phyloP scores from a whole-genome alignment of 2,888 invertebrate species.

The Monochamus alternatus region DNA sequence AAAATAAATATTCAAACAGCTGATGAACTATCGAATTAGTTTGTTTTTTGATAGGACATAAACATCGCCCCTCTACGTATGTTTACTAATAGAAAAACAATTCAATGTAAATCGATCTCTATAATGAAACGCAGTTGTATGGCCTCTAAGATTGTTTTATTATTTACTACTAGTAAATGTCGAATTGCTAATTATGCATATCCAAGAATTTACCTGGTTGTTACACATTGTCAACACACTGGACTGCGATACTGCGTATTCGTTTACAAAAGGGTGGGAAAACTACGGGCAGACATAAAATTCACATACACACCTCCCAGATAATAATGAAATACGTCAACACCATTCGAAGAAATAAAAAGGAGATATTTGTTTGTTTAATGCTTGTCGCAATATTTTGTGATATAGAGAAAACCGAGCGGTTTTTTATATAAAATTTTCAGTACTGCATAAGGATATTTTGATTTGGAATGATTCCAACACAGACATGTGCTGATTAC shows the following conservation, averaged over 20 bases:
- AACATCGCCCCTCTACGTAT: too few relatives aligned
- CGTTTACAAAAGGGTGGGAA: background rate
- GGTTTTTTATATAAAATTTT: background rate
- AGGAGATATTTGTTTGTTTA: conserved; percentile 5
- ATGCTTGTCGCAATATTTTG: background rate
- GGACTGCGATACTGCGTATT: too few relatives aligned
- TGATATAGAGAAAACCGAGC: background rate
- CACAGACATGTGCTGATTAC: background rate
- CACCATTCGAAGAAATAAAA: background rate
- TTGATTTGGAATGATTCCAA: background rate
- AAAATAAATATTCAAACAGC: too few relatives aligned
- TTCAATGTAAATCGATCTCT: too few relatives aligned
- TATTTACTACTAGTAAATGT: background rate
- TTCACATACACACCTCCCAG: background rate
- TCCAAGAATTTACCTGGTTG: background rate
- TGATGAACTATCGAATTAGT: too few relatives aligned
- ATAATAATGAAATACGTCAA: background rate
- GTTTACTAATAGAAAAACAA: too few relatives aligned
- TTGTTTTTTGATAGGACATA: too few relatives aligned
- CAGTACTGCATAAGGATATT: conserved; percentile 8
- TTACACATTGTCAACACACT: too few relatives aligned
- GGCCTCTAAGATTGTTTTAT: too few relatives aligned
- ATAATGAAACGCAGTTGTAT: too few relatives aligned
- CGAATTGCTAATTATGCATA: background rate
- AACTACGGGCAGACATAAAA: background rate